These are phyloP conservation scores for Drosophila meridionalis DNA, from an alignment of 2,888 invertebrate species.

Conservation along the genomic window DNA sequence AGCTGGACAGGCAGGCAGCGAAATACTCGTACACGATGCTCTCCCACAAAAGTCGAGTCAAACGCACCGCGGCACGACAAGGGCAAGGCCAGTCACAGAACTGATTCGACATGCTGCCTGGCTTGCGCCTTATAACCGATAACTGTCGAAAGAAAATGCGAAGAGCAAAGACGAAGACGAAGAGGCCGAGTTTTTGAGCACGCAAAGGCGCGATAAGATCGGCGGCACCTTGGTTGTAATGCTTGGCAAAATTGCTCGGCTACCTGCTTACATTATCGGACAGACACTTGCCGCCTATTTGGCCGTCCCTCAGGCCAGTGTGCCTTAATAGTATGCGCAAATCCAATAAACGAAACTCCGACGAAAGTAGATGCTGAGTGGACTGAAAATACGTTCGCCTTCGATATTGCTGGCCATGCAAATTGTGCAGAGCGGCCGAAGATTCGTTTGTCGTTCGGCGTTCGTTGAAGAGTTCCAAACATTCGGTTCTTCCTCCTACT, in stretches of 20 bases:
- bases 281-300: slow-evolving; percentile 29
- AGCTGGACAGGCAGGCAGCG: slow-evolving; percentile 11
- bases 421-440: slow-evolving; percentile 35
- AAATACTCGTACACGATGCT: slow-evolving; percentile 15
- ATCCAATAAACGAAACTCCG: slow-evolving; percentile 43
- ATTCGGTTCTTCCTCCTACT: slow-evolving; percentile 28
- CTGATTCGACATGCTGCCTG: slow-evolving; percentile 66
- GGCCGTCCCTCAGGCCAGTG: slow-evolving; percentile 40
- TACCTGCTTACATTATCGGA: slow-evolving; percentile 50
- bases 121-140: slow-evolving; percentile 67
- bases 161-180: slow-evolving; percentile 14
- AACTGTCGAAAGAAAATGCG: slow-evolving; percentile 28
- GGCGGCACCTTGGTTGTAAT: slow-evolving; percentile 45
- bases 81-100: slow-evolving; percentile 68
- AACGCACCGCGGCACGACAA: slow-evolving; percentile 52
- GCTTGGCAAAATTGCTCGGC: slow-evolving; percentile 41
- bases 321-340: slow-evolving; percentile 57
- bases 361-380: slow-evolving; percentile 54
- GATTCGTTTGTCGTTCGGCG: slow-evolving; percentile 30
- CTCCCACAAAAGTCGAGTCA: slow-evolving; percentile 20
- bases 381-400: slow-evolving; percentile 53
- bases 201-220: slow-evolving; percentile 49
- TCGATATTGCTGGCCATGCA: slow-evolving; percentile 56
- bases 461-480: slow-evolving; percentile 14
- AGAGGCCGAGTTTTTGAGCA: slow-evolving; percentile 33